Evolutionary conservation across 2,113 vertebrate genomes (phyloP).

Genomic region (Sus scrofa): T2T-Sscrofa CM000826.6:95805001-95805500

Average conservation of each 20-base stretch:
- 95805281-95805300: slow-evolving; percentile 15
- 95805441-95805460: background rate
- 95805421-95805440: background rate
- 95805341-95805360: background rate
- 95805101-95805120: background rate
- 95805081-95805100: background rate
- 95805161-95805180: background rate
- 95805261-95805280: background rate
- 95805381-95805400: background rate
- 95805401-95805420: background rate
- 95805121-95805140: background rate
- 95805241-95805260: background rate
- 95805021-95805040: background rate
- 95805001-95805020: background rate
- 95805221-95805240: background rate
- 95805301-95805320: background rate
- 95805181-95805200: background rate
- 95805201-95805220: background rate
- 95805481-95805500: background rate
- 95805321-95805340: background rate
- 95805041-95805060: background rate
- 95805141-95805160: background rate
- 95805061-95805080: background rate
- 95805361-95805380: background rate
- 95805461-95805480: background rate